A percentile compares a stretch with the other conserved stretches of the same genome.
Evolutionary conservation across 2,113 vertebrate species (phyloP).

Genomic region (Ploceus nigricollis): DNA sequence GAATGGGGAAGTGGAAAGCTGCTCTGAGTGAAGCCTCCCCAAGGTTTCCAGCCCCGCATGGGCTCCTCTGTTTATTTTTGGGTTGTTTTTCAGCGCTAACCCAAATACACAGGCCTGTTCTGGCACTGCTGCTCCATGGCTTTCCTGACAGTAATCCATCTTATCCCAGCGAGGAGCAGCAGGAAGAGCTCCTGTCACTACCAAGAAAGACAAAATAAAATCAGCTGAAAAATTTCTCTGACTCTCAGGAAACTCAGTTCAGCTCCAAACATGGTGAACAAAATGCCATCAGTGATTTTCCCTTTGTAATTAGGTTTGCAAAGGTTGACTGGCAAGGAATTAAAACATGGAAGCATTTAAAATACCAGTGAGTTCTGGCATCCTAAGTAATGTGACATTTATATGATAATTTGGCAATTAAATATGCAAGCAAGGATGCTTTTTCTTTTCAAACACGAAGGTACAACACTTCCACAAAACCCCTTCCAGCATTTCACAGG

Average conservation of each 20-base stretch:
- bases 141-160: background rate
- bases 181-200: background rate
- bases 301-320: constrained; percentile 35
- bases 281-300: background rate
- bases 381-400: constrained; percentile 49
- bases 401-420: constrained; percentile 56
- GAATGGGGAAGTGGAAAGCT: background rate
- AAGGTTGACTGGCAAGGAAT: constrained; percentile 49
- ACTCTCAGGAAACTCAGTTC: background rate
- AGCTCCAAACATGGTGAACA: background rate
- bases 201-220: background rate
- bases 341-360: constrained; percentile 35
- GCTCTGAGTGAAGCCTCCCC: background rate
- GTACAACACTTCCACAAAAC: background rate
- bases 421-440: background rate
- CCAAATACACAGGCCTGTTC: background rate
- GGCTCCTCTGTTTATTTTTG: background rate
- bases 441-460: background rate
- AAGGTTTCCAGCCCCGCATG: background rate
- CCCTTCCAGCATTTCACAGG: background rate
- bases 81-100: background rate
- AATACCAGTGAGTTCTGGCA: constrained; percentile 40
- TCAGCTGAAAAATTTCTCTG: background rate
- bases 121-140: background rate
- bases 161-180: background rate